Evolutionary conservation across 2,888 invertebrate genomes (phyloP).

Genomic region (Zhengitettix transpicula): DNA sequence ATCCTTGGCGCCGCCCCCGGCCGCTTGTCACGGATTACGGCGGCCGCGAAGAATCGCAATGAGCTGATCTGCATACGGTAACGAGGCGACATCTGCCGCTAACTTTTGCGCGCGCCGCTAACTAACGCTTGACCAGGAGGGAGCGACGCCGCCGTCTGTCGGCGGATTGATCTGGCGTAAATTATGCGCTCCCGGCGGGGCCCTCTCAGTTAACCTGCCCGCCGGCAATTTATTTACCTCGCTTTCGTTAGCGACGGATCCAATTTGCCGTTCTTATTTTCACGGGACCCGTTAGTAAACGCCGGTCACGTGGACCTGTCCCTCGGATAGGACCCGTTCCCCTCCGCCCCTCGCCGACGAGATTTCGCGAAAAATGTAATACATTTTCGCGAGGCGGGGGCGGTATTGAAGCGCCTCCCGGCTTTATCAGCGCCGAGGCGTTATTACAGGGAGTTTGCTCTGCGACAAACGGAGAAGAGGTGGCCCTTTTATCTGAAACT

Average conservation of each 20-base stretch:
- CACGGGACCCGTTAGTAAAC: not conserved
- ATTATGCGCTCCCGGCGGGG: not conserved
- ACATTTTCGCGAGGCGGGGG: slow-evolving; percentile 8
- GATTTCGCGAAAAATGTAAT: slow-evolving; percentile 12
- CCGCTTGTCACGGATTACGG: slow-evolving; percentile 12
- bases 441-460: slow-evolving; percentile 11
- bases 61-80: slow-evolving; percentile 12
- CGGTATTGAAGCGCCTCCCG: slow-evolving; percentile 11
- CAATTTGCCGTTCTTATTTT: not conserved
- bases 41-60: slow-evolving; percentile 13
- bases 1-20: not conserved
- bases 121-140: not conserved
- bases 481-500: slow-evolving; percentile 29
- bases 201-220: not conserved
- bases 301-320: not conserved
- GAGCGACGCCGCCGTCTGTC: not conserved
- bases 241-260: not conserved
- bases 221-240: not conserved
- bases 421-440: slow-evolving; percentile 14
- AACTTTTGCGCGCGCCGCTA: not conserved
- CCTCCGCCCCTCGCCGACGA: not conserved
- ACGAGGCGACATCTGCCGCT: slow-evolving; percentile 12
- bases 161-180: not conserved
- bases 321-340: not conserved
- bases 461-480: slow-evolving; percentile 13